phyloP scores from a whole-genome alignment of 2,797 vertebrate genomes.

The Eulemur mongoz region DNA sequence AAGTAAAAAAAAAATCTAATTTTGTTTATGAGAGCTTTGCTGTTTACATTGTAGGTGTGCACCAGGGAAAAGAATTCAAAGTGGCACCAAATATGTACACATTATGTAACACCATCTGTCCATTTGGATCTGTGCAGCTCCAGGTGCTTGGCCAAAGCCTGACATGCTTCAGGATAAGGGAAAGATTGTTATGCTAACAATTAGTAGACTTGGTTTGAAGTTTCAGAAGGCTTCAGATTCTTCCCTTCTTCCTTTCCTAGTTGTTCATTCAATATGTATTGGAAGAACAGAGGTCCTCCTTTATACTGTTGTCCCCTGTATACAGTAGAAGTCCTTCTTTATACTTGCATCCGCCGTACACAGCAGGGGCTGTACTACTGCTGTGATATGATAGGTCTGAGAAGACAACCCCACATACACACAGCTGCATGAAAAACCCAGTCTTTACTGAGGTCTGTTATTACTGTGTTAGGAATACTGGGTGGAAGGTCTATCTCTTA shows the following conservation, averaged over 20 bases:
- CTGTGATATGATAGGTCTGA: neutral
- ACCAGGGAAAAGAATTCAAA: constrained; percentile 64
- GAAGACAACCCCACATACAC: neutral
- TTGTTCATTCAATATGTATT: neutral
- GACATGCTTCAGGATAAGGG: neutral
- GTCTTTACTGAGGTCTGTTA: neutral
- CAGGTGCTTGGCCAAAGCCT: neutral
- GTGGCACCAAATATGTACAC: constrained; percentile 54
- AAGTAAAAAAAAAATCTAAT: neutral
- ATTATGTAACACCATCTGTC: constrained; percentile 62
- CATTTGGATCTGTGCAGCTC: constrained; percentile 19
- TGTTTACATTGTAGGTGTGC: constrained; percentile 40
- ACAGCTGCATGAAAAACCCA: neutral
- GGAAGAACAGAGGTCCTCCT: neutral
- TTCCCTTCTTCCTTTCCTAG: neutral
- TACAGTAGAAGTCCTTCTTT: neutral
- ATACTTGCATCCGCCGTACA: neutral
- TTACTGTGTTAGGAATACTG: neutral
- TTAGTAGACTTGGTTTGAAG: constrained; percentile 15
- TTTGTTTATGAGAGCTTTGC: constrained; percentile 65
- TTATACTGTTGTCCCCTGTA: neutral
- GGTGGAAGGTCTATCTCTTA: neutral
- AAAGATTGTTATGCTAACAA: neutral
- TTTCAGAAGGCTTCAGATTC: neutral
- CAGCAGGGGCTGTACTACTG: neutral